Base-by-base conservation (phyloP, 2,797 vertebrate genomes). In the Margarornis squamiger region DNA sequence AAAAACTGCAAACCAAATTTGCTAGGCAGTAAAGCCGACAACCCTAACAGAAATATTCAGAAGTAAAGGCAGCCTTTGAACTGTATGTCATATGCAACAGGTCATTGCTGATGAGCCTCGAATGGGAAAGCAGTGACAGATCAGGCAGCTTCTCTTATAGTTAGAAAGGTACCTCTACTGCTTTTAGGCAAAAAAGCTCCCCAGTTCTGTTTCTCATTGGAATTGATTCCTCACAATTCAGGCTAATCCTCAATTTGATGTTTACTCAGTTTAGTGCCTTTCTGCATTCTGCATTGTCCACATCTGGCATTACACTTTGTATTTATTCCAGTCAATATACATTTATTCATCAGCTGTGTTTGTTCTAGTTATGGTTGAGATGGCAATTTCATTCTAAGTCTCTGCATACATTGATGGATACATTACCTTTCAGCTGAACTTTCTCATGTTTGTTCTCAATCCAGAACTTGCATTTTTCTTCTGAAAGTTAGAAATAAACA, bases 201-300 rank as follows among this genome's bases (percentile, higher is more conserved):
- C 8, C 27, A 90, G 59, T 46, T 86, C 83, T 87, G 51, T 67
- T 90, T 91, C 90, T 90, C 59, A 43, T 21, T 89, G 84, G 52
- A 93, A 91, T 3, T 29, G 48, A 73, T 52, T 86, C 59, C 39
- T 88, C 71, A 73, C 43, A 94, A 73, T 88, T 70, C 73, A 82
- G 83, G 29, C 26, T 94, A 89, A 79, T 76, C 48, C 52, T 86
- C 75, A 80, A 90, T 67, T 78, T 85, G 67, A 52, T 83, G 59
- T 85, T 95, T 95, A 82, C 45, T 63, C 39, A 73, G 39, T 92
- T 90, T 88, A 75, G 54, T 39, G 80, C 27, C 49, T 76, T 81
- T 86, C 86, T 90, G 75, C 58, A 54, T 90, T 71, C 78, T 51
- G 51, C 63, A 63, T 46, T 74, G 88, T 71, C 81, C 86, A 83